phyloP scores from a whole-genome alignment of 2,888 invertebrate species.

The Megaustenia siamemsis region DNA sequence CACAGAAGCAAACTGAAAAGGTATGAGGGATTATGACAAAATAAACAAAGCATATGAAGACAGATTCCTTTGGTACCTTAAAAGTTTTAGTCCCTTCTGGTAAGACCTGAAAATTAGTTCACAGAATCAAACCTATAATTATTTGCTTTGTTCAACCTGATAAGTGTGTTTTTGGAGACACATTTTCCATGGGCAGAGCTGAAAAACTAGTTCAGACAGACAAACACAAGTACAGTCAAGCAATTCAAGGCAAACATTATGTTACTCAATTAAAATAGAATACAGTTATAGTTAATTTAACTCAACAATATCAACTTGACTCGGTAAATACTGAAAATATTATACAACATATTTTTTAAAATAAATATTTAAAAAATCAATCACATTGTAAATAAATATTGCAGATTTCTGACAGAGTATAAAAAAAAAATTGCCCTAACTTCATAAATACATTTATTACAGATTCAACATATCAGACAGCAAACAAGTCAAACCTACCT shows the following conservation, averaged over 20 bases:
- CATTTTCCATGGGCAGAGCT: background rate
- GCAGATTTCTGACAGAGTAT: no score
- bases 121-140: background rate
- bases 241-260: no score
- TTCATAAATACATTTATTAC: no score
- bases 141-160: background rate
- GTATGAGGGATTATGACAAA: background rate
- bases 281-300: background rate
- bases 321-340: no score
- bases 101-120: slow-evolving; percentile 58
- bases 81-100: slow-evolving; percentile 57
- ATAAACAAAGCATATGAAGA: background rate
- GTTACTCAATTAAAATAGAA: no score
- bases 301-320: no score
- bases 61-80: slow-evolving; percentile 53
- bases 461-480: no score
- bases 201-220: background rate
- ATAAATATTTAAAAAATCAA: no score
- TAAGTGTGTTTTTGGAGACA: background rate
- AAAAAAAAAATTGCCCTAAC: no score
- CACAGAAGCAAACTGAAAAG: slow-evolving; percentile 27
- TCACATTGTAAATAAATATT: no score
- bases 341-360: no score
- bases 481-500: slow-evolving; percentile 87
- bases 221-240: background rate